Evolutionary conservation across 2,888 invertebrate genomes (phyloP).

Genomic region (Phoronis australis): DNA sequence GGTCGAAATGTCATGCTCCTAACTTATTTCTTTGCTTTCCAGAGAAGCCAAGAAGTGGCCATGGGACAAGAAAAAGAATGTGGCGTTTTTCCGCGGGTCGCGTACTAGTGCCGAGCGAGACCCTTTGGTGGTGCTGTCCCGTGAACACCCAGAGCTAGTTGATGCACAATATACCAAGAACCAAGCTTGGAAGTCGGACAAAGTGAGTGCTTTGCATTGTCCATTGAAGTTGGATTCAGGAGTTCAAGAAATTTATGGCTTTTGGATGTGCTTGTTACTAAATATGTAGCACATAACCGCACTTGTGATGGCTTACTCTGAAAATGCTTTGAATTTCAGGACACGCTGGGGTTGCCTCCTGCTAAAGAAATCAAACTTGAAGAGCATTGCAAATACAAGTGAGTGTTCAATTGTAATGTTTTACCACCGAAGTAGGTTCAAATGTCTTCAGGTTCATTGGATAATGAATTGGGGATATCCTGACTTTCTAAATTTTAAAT

Average conservation of each 20-base stretch:
- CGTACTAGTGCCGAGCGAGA: constrained; percentile 89
- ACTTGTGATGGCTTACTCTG: neutral
- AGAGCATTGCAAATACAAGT: constrained; percentile 76
- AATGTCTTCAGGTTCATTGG: neutral
- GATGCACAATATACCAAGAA: constrained; percentile 96
- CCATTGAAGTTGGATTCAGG: neutral
- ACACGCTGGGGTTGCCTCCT: constrained; percentile 77
- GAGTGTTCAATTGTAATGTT: constrained; percentile 36
- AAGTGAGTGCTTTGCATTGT: constrained; percentile 49
- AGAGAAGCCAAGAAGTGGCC: constrained; percentile 62
- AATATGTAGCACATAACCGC: neutral
- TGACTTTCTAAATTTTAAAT: neutral
- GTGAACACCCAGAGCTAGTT: constrained; percentile 64
- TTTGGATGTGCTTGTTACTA: neutral
- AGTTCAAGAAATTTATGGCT: neutral
- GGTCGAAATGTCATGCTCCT: too few relatives aligned
- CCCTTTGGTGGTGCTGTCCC: constrained; percentile 69
- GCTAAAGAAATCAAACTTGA: constrained; percentile 82
- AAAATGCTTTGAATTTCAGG: constrained; percentile 57
- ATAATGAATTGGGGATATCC: too few relatives aligned
- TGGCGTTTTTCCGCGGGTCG: constrained; percentile 84
- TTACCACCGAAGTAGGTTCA: neutral
- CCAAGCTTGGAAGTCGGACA: constrained; percentile 94
- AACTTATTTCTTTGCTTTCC: too few relatives aligned
- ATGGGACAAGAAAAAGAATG: constrained; percentile 69